A percentile compares a stretch with the other conserved stretches of the same genome.
Evolutionary conservation across 2,113 vertebrate genomes (phyloP).

Genomic region (Struthio camelus): DNA sequence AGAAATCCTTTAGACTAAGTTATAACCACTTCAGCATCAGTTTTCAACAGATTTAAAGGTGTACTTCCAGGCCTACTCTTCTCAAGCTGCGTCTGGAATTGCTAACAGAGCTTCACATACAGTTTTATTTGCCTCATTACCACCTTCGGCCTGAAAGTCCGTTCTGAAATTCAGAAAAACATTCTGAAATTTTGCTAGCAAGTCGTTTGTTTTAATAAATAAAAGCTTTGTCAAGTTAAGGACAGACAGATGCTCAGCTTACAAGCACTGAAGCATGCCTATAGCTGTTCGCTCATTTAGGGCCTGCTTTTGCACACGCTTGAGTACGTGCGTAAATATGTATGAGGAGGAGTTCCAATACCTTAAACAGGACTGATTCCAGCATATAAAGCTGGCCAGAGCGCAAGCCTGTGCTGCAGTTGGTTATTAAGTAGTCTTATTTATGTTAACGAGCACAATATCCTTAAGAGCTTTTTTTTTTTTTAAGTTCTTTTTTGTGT

Average conservation of each 20-base stretch:
- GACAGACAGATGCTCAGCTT: background rate
- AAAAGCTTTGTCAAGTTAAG: background rate
- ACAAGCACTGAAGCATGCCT: background rate
- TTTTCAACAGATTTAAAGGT: background rate
- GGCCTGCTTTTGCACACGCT: background rate
- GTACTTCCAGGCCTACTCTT: background rate
- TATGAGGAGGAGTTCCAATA: background rate
- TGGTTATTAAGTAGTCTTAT: background rate
- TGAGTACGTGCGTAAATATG: background rate
- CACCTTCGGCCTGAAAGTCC: background rate
- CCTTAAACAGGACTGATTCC: background rate
- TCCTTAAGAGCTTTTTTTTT: background rate
- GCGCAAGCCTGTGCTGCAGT: background rate
- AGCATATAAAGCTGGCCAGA: background rate
- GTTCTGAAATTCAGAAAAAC: background rate
- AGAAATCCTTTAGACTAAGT: background rate
- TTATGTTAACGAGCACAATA: background rate
- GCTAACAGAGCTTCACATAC: accelerated
- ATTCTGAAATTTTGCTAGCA: background rate
- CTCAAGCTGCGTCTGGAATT: background rate
- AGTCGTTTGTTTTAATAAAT: background rate
- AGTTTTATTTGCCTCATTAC: background rate
- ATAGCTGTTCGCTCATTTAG: background rate
- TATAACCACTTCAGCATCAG: background rate
- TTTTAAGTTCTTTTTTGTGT: too few species aligned